Evolutionary conservation across 2,888 invertebrate genomes (phyloP).

Genomic region (Tineola bisselliella): DNA sequence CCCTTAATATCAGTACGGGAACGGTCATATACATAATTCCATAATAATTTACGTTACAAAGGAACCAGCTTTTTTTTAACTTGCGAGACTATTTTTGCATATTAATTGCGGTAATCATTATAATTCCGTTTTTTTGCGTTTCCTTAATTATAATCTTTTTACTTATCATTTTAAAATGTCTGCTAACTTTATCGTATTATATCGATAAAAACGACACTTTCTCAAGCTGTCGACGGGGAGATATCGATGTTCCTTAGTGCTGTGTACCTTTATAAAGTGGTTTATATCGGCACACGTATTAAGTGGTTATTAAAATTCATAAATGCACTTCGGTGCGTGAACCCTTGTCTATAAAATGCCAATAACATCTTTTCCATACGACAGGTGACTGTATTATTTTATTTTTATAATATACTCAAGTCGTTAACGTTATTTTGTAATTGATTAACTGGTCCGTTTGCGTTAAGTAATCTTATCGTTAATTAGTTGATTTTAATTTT

Average conservation of each 20-base stretch:
- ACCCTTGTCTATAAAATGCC: conserved; percentile 17
- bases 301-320: conserved; percentile 15
- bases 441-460: neutral
- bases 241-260: neutral
- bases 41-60: neutral
- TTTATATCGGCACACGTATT: neutral
- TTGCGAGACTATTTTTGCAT: neutral
- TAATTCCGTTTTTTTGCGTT: neutral
- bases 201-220: neutral
- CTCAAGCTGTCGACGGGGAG: neutral
- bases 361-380: conserved; percentile 12
- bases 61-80: neutral
- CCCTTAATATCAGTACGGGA: too few species aligned
- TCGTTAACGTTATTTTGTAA: conserved; percentile 1
- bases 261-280: neutral
- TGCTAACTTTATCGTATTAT: neutral
- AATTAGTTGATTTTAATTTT: neutral
- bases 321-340: conserved; percentile 8
- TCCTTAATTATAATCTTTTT: neutral
- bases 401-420: neutral
- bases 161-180: neutral
- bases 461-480: neutral
- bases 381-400: conserved; percentile 14
- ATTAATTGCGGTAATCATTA: neutral
- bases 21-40: too few species aligned